These are phyloP conservation scores for Peromyscus aztecus DNA, from an alignment of 2,797 vertebrate species.

Conservation along the genomic window DNA sequence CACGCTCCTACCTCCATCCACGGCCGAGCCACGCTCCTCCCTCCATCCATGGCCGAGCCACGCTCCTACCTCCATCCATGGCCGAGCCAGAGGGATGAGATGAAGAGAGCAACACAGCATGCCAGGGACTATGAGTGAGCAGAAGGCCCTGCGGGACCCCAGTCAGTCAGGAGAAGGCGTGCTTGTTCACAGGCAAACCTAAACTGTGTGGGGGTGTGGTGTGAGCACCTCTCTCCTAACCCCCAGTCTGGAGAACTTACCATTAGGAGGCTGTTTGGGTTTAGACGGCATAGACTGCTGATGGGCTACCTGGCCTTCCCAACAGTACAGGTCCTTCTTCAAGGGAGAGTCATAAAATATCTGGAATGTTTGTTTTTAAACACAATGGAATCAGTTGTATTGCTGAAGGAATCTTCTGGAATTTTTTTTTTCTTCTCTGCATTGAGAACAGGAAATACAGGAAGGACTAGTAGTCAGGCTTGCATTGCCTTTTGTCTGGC, in stretches of 20 bases:
- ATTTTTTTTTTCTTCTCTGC: background rate
- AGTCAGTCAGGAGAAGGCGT: background rate
- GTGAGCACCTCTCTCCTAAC: background rate
- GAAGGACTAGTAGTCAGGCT: conserved; percentile 32
- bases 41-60: background rate
- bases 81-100: background rate
- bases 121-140: rapidly evolving
- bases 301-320: background rate
- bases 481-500: conserved; percentile 15
- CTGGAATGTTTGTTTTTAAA: conserved; percentile 11
- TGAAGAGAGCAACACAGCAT: background rate
- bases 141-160: background rate
- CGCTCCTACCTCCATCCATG: background rate
- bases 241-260: background rate
- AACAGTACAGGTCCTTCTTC: background rate
- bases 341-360: background rate
- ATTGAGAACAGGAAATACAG: conserved; percentile 38
- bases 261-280: background rate
- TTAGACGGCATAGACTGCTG: background rate
- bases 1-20: background rate
- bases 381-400: conserved; percentile 33
- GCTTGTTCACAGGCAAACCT: background rate
- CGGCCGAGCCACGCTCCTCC: background rate
- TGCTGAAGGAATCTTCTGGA: conserved; percentile 30
- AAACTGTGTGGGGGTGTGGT: background rate